phyloP scores from a whole-genome alignment of 1,140 invertebrate species.

The Macrotrachela quadricornifera region DNA sequence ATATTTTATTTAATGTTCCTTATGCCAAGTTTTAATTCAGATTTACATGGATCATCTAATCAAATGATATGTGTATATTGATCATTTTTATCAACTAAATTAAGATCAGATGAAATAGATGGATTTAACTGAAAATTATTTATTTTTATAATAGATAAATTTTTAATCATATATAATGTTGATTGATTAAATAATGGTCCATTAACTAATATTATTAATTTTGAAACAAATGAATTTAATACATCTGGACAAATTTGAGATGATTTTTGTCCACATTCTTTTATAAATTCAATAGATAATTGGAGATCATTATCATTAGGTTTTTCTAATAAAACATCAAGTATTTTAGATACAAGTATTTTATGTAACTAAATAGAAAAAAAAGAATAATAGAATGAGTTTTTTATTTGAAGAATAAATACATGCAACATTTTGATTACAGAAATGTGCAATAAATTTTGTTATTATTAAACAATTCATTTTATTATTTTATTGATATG shows the following conservation, averaged over 20 bases:
- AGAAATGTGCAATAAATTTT: conserved; percentile 81
- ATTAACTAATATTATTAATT: conserved; percentile 72
- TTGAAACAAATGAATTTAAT: conserved; percentile 78
- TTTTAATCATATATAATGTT: conserved; percentile 97
- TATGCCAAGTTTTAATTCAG: no score
- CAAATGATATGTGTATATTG: no score
- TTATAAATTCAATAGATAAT: conserved; percentile 80
- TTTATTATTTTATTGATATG: conserved; percentile 82
- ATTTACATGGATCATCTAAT: no score
- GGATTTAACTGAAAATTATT: no score
- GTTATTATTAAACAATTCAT: conserved; percentile 62
- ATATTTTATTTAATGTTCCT: no score
- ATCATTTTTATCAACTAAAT: no score
- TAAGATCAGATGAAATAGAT: no score
- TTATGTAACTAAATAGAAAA: no score
- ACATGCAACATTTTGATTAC: conserved; percentile 90
- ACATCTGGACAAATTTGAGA: conserved; percentile 71
- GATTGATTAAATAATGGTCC: conserved; percentile 50
- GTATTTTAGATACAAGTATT: conserved; percentile 75
- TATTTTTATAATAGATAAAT: conserved; percentile 41
- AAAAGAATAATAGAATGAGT: no score
- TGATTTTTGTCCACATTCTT: conserved; percentile 84
- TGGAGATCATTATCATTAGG: conserved; percentile 94
- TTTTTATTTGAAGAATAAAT: no score
- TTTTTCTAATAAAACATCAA: conserved; percentile 72